Evolutionary conservation across 2,888 invertebrate genomes (phyloP).

Genomic region (Coelinius sp.): DNA sequence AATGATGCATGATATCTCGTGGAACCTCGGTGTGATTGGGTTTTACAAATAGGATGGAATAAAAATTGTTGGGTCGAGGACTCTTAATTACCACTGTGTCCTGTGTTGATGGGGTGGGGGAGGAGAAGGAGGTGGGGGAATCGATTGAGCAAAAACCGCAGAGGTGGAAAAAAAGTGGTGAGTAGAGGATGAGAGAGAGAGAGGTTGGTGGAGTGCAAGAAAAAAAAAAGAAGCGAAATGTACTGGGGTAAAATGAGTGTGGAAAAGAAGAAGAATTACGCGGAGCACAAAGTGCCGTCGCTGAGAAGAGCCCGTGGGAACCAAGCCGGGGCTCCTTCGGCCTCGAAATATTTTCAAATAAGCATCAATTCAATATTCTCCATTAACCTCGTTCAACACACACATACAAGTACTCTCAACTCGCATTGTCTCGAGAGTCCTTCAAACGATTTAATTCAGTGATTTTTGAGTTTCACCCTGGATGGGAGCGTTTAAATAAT

Average conservation of each 20-base stretch:
- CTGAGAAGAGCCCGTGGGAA: conserved; percentile 54
- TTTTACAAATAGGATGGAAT: conserved; percentile 10
- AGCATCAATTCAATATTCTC: conserved; percentile 24
- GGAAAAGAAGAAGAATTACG: conserved; percentile 27
- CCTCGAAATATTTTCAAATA: conserved; percentile 35
- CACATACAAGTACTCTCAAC: background rate
- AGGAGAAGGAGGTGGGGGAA: conserved; percentile 14
- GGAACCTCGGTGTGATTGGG: conserved; percentile 9
- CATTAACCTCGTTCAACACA: background rate
- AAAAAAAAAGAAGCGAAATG: no score
- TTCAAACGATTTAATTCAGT: background rate
- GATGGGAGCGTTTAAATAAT: background rate
- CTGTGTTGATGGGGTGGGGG: conserved; percentile 2
- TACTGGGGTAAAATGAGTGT: conserved; percentile 1
- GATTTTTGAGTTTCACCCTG: background rate
- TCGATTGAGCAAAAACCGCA: conserved; percentile 41
- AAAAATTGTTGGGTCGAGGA: conserved; percentile 6
- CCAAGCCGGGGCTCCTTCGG: conserved; percentile 39
- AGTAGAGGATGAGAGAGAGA: conserved; percentile 17
- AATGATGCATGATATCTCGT: conserved; percentile 30
- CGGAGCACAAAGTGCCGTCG: conserved; percentile 41
- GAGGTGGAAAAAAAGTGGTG: conserved; percentile 30
- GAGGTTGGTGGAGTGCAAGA: background rate
- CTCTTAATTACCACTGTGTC: conserved; percentile 8
- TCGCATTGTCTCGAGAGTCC: background rate